Base-by-base conservation (phyloP, 2,113 vertebrate species). In the Macquaria australasica region DNA sequence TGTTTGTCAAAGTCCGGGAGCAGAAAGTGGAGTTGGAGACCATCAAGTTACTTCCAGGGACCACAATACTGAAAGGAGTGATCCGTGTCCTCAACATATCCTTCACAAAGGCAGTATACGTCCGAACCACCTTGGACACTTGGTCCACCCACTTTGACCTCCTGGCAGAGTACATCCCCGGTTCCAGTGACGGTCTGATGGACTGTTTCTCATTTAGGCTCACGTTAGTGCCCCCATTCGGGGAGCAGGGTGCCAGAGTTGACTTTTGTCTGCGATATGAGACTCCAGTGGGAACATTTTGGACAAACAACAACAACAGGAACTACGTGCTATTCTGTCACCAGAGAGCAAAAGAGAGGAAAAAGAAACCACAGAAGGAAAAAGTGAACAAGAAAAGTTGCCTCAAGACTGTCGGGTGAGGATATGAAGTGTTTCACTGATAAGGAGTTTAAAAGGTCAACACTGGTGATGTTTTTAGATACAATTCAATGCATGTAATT, bases 221-320 rank as follows among this genome's bases (percentile, higher is more conserved):
- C 85, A 94, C 97, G 68, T 88, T 99, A 82, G 96, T 96, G 78
- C 97, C 98, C 55, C 97, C 97, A 21, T 97, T 97, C 48, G 94
- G 95, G 74, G 92, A 95, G 64, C 94, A 96, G 37, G 97, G 96
- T 34, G 88, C 90, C 84, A 96, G 96, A 79, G 95, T 99, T 73
- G 97, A 99, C 77, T 99, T 99, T 92, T 99, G 98, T 76, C 95
- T 99, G 94, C 96, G 98, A 37, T 99, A 98, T 0, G 97, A 99
- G 93, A 99, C 98, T 45, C 92, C 96, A 0, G 39, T 92, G 31
- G 98, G 97, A 45, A 97, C 92, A 28, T 99, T 98, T 94, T 99
- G 98, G 98, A 95, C 96, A 88, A 99, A 98, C 94, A 99, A 99
- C 20, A 73, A 95, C 23, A 94, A 94, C 79, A 91, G 85, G 85